Evolutionary conservation across 2,113 vertebrate genomes (phyloP).

Genomic region (Vidua chalybeata): DNA sequence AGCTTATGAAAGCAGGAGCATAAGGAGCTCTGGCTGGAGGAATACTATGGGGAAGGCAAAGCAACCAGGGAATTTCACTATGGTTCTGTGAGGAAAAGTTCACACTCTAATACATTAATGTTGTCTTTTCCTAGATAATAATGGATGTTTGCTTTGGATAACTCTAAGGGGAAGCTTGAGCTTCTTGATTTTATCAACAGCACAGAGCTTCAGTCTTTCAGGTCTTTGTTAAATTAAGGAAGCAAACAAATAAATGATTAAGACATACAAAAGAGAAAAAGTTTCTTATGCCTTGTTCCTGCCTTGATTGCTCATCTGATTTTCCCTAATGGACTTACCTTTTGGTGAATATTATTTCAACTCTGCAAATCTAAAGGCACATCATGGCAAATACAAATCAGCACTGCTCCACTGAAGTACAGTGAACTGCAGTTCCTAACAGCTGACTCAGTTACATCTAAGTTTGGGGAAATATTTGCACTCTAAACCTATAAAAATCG

Average conservation of each 20-base stretch:
- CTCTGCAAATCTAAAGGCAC: background rate
- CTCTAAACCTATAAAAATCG: background rate
- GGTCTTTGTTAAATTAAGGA: background rate
- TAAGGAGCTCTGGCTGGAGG: background rate
- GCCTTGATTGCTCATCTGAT: background rate
- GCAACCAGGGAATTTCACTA: background rate
- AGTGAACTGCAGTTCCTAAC: background rate
- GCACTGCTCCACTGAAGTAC: background rate
- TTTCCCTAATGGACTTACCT: background rate
- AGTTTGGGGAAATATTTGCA: background rate
- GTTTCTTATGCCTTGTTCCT: background rate
- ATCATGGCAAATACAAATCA: background rate
- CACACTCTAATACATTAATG: background rate
- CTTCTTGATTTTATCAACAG: background rate
- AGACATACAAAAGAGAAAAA: background rate
- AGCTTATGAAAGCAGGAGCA: background rate
- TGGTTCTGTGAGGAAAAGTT: background rate
- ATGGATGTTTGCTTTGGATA: background rate
- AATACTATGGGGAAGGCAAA: background rate
- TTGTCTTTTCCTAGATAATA: background rate
- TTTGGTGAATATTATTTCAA: background rate
- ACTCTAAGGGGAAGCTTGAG: background rate
- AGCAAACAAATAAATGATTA: background rate
- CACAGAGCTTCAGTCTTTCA: background rate
- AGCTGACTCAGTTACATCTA: background rate